Conservation (phyloP, 2,888 invertebrate species). For the Chirona hameri region DNA sequence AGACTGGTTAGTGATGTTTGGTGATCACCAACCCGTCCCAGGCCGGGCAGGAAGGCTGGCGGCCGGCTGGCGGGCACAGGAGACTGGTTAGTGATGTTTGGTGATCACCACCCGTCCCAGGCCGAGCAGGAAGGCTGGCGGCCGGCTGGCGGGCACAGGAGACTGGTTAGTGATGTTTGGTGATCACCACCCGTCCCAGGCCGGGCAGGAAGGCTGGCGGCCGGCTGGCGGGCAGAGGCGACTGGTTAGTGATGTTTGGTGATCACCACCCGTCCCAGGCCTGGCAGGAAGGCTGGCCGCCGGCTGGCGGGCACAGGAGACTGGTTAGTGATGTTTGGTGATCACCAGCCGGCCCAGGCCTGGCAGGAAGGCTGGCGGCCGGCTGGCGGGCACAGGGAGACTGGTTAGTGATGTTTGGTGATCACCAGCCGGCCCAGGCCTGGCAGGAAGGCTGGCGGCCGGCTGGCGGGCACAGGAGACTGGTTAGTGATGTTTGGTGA, state of each 20-base stretch:
- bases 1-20: conserved; percentile 40
- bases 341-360: conserved; percentile 47
- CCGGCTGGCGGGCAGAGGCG: conserved; percentile 23
- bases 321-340: conserved; percentile 42
- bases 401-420: conserved; percentile 42
- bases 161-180: conserved; percentile 41
- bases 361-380: conserved; percentile 23
- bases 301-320: conserved; percentile 24
- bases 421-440: conserved; percentile 47
- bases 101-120: conserved; percentile 48
- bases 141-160: conserved; percentile 23
- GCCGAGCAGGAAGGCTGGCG: conserved; percentile 34
- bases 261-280: conserved; percentile 47
- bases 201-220: conserved; percentile 34
- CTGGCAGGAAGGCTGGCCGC: conserved; percentile 28
- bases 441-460: conserved; percentile 23
- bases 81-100: conserved; percentile 40
- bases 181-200: conserved; percentile 47
- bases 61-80: conserved; percentile 25
- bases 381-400: conserved; percentile 26
- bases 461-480: conserved; percentile 25
- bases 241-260: conserved; percentile 42
- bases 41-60: conserved; percentile 35
- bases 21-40: conserved; percentile 48
- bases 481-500: conserved; percentile 44